phyloP scores from a whole-genome alignment of 2,888 invertebrate species.

The Tenodera sinensis region DNA sequence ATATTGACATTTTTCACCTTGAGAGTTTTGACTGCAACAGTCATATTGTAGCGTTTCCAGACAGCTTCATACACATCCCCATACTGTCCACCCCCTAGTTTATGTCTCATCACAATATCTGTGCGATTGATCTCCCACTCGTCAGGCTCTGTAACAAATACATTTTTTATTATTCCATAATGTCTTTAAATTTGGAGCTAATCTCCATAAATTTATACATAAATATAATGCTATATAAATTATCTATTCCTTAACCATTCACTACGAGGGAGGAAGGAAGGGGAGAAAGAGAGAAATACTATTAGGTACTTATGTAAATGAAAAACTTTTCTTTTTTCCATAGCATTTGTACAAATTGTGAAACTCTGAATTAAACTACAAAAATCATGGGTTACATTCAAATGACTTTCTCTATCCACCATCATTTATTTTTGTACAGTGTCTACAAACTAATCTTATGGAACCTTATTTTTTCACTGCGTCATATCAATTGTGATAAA shows the following conservation, averaged over 20 bases:
- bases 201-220: neutral
- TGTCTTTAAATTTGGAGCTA: neutral
- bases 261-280: no score
- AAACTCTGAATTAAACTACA: no score
- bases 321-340: no score
- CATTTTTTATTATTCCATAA: neutral
- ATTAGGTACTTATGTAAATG: no score
- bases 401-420: no score
- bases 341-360: no score
- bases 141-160: constrained; percentile 63
- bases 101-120: constrained; percentile 97
- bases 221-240: constrained; percentile 3
- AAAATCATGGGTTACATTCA: no score
- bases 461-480: no score
- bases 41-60: constrained; percentile 93
- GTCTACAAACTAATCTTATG: no score
- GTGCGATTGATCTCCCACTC: constrained; percentile 98
- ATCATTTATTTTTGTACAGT: no score
- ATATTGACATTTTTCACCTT: constrained; percentile 55
- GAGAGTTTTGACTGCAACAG: constrained; percentile 97
- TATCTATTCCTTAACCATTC: neutral
- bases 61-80: constrained; percentile 96
- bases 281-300: no score
- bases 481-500: no score
- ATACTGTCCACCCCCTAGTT: constrained; percentile 91